These are phyloP conservation scores for Oncorhynchus keta DNA, from an alignment of 2,113 vertebrate species.

Conservation along the genomic window DNA sequence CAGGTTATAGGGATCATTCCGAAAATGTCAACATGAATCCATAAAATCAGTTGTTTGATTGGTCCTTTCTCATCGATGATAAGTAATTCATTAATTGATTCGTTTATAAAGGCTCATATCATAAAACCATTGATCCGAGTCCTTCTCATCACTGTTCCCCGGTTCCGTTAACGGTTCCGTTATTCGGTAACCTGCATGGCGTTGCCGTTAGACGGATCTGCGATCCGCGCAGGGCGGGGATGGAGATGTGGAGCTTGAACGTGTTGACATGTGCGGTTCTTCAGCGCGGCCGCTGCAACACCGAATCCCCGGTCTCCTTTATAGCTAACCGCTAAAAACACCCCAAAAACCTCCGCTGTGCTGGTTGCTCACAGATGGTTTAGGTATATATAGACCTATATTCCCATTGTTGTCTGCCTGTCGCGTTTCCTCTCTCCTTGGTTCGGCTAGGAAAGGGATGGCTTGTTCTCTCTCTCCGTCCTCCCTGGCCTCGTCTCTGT, in stretches of 20 bases:
- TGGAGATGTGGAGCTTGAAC: conserved; percentile 59
- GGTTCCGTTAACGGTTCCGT: conserved; percentile 19
- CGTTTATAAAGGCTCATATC: conserved; percentile 49
- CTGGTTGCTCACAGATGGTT: neutral
- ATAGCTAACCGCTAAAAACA: neutral
- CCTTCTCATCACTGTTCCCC: conserved; percentile 64
- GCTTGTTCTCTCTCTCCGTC: conserved; percentile 26
- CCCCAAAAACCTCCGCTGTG: conserved; percentile 1
- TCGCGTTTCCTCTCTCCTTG: conserved; percentile 26
- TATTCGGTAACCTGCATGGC: conserved; percentile 18
- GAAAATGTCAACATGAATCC: neutral
- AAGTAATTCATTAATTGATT: conserved; percentile 53
- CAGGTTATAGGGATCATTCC: neutral
- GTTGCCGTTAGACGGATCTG: conserved; percentile 23
- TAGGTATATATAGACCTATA: neutral
- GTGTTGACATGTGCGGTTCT: conserved; percentile 74
- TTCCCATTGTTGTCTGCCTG: neutral
- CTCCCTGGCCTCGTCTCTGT: conserved; percentile 57
- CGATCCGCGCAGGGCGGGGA: conserved; percentile 68
- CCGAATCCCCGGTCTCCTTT: conserved; percentile 37
- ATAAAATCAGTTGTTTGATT: conserved; percentile 1
- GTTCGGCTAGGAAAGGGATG: conserved; percentile 3
- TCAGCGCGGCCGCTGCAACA: conserved; percentile 57
- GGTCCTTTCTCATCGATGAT: conserved; percentile 29
- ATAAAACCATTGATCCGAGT: conserved; percentile 63